Evolutionary conservation across 1,140 invertebrate species (phyloP), one percentile per base, ranked within the genome.

Genomic region (Scaptomyza montana): DNA sequence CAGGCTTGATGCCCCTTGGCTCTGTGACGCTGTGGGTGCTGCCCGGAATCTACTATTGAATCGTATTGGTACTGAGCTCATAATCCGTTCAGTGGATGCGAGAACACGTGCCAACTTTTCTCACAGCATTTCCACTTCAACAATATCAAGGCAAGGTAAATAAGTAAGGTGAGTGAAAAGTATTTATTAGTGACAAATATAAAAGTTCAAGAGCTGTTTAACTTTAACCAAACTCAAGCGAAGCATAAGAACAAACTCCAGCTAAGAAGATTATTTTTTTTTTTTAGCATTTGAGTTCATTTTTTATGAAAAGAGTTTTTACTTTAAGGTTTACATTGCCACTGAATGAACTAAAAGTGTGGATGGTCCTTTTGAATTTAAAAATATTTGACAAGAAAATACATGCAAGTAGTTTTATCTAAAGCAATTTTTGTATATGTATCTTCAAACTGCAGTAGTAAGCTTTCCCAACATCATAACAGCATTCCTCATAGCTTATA

Each of bases 31-130:
- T 25, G 21, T 25, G 21, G 3, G 21, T 25, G 21, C 21, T 25
- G 21, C 3, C 49, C 45, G 77, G 67, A 36, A 12, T 36, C 33
- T 4, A 5, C 39, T 3, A 43, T n/a, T 0, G 39, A 43, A 6
- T 43, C 39, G 39, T n/a, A 36, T 43, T 43, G 39, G 39, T 1
- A 55, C 64, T 75, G 57, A 71, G 72, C 80, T 69, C 75, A 89
- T 87, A 87, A 87, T 89, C 84, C 84, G 49, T 55, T 61, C 43
- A 51, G 53, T 79, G 46, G 55, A 82, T 82, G 82, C 67, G 74
- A 45, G 61, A 78, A 77, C 84, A 87, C 84, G 84, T 89, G 84
- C 82, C 46, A 63, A 74, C 63, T 61, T 62, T 45, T 64, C 47
- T 66, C 68, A 80, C 41, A 43, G 50, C 30, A 41, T 50, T 73